A percentile compares a stretch with the other conserved stretches of the same genome.
Conservation (phyloP, 1,140 invertebrate genomes). For the Xylocopa sonorina region DNA sequence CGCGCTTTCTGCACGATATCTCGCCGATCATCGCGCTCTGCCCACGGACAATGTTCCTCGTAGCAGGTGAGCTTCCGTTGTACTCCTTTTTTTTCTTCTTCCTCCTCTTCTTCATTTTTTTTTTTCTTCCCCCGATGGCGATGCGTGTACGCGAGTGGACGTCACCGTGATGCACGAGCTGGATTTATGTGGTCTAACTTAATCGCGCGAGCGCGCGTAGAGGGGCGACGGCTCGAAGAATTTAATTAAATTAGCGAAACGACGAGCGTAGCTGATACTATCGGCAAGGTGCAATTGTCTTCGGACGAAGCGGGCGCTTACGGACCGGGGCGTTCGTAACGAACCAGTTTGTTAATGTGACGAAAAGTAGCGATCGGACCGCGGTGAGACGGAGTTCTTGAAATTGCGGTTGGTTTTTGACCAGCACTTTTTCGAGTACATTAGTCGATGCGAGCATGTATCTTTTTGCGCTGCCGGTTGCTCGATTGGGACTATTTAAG, state of each 20-base stretch:
- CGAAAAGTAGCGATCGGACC: background rate
- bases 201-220: background rate
- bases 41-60: conserved; percentile 7
- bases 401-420: background rate
- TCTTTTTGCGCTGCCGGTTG: background rate
- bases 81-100: background rate
- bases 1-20: conserved; percentile 52
- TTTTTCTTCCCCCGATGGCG: background rate
- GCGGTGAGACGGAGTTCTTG: background rate
- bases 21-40: conserved; percentile 40
- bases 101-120: background rate
- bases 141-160: no score
- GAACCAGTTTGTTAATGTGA: background rate
- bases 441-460: background rate
- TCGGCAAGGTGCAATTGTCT: background rate
- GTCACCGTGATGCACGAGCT: background rate
- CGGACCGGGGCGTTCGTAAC: background rate
- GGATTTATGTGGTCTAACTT: conserved; percentile 20
- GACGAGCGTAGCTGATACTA: conserved; percentile 4
- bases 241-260: conserved; percentile 24
- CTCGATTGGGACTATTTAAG: background rate
- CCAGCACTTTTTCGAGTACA: background rate
- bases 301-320: no score
- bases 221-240: background rate
- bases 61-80: conserved; percentile 6